These are phyloP conservation scores for Phoeniculus purpureus DNA, from an alignment of 2,797 vertebrate genomes.

Conservation along the genomic window DNA sequence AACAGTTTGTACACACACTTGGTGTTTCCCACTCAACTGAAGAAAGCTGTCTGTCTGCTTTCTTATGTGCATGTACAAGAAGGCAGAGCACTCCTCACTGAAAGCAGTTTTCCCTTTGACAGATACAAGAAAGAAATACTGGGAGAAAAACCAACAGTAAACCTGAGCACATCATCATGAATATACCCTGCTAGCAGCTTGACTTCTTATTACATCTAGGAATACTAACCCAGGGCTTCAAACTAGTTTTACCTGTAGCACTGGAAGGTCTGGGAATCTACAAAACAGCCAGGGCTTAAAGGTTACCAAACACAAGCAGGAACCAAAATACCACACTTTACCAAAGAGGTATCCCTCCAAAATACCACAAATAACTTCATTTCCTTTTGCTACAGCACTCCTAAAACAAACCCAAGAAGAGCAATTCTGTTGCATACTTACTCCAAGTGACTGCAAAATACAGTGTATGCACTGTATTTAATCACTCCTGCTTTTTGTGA, in stretches of 20 bases:
- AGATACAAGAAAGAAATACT: neutral
- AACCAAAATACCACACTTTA: neutral
- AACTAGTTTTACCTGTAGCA: neutral
- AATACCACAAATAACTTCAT: slow-evolving; percentile 31
- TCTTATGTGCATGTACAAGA: neutral
- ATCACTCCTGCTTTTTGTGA: neutral
- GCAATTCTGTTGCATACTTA: neutral
- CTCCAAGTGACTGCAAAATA: neutral
- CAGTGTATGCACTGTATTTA: neutral
- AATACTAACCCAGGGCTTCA: neutral
- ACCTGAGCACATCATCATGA: neutral
- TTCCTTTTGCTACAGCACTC: neutral
- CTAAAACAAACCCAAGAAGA: neutral
- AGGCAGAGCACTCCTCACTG: rapidly evolving
- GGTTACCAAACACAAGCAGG: neutral
- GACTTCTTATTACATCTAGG: neutral
- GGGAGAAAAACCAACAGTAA: neutral
- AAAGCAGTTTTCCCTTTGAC: neutral
- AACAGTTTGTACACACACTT: neutral
- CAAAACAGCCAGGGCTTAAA: neutral
- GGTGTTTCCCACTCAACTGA: neutral
- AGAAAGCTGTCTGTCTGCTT: neutral
- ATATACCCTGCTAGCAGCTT: neutral
- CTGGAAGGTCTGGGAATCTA: neutral
- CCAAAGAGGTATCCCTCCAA: neutral